Evolutionary conservation across 2,113 vertebrate species (phyloP).

Genomic region (Myotis brandtii): DNA sequence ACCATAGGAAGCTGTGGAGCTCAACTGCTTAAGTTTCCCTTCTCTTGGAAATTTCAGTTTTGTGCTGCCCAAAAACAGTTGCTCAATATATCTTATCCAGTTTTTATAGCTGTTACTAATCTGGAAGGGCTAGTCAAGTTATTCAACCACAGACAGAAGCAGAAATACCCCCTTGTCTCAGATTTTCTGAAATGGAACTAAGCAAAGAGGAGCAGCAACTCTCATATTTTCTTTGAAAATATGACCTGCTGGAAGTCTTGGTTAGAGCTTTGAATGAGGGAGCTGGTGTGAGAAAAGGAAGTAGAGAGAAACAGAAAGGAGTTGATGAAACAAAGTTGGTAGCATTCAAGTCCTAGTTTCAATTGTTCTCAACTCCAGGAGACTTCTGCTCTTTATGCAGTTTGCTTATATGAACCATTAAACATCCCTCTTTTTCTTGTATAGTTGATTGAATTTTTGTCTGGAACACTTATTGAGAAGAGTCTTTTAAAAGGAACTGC

Average conservation of each 20-base stretch:
- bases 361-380: background rate
- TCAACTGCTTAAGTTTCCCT: background rate
- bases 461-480: background rate
- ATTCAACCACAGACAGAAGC: background rate
- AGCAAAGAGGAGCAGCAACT: background rate
- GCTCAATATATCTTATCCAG: background rate
- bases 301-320: background rate
- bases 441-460: slow-evolving; percentile 29
- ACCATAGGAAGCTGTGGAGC: background rate
- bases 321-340: background rate
- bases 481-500: background rate
- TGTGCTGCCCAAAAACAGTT: background rate
- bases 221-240: background rate
- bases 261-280: background rate
- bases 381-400: background rate
- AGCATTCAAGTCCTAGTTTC: background rate
- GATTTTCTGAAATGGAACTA: background rate
- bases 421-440: background rate
- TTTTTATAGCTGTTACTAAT: background rate
- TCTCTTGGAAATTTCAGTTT: background rate
- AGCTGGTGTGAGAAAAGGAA: background rate
- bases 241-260: background rate
- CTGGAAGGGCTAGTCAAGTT: background rate
- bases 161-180: background rate
- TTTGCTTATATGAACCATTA: background rate